Base-by-base conservation (phyloP, 2,888 invertebrate species). In the Hipparchia sbordonii region DNA sequence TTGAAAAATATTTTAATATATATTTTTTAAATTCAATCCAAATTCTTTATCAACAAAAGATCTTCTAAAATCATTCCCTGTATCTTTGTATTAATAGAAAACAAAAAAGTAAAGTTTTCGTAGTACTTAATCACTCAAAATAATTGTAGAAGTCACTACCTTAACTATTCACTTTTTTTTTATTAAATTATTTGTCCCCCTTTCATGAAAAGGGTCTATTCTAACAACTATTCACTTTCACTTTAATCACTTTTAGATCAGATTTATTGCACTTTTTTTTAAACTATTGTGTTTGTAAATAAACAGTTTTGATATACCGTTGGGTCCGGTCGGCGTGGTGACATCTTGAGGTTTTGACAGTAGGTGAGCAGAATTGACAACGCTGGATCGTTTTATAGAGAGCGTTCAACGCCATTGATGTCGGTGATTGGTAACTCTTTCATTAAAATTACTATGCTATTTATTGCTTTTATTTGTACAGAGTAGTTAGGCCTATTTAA, bases 371-470 rank as follows among this genome's bases (percentile, higher is more conserved):
- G 73, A 39, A 39, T 12, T 33, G 80, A 79, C 75, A 80, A 81
- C 78, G 87, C 80, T 84, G 85, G 82, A 82, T 84, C 84, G 91
- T 93, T 93, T 92, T 69, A 93, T 93, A 93, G 85, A 86, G 67
- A 72, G 61, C 70, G 74, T 67, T 51, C 65, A 65, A 39, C 9
- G 65, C 68, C 60, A 63, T 74, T 57, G 73, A 60, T 45, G 33
- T n/a, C 73, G 63, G 75, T 59, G 67, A 65, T 68, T 54, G 71
- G 54, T 51, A 68, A 60, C 56, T 71, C 61, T 73, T 73, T 71
- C 61, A 45, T 62, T 51, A 63, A 59, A 71, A 71, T 52, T 65
- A 65, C 71, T 69, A 65, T 60, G 56, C 6, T 54, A 54, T 62
- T 67, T 71, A 62, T 71, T 45, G 56, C 45, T 56, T 48, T 57